phyloP scores from a whole-genome alignment of 2,113 vertebrate species.

The Irena cyanogastra region DNA sequence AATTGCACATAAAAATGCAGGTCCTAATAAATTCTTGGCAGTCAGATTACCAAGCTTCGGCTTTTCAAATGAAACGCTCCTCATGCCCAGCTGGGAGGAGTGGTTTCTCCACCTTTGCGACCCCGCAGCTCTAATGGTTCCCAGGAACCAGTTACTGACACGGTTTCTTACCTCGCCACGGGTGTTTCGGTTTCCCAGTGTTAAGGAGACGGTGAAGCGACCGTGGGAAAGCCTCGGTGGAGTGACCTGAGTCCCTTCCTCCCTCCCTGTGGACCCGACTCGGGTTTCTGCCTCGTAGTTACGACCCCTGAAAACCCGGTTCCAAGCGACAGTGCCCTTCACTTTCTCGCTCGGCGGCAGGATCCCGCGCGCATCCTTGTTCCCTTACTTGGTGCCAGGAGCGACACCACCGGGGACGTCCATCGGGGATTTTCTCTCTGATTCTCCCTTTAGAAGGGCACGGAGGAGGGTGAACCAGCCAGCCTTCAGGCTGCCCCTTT shows the following conservation, averaged over 20 bases:
- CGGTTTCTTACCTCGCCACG: conserved; percentile 19
- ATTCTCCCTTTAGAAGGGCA: neutral
- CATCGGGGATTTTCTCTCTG: neutral
- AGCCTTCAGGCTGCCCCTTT: neutral
- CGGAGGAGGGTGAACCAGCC: neutral
- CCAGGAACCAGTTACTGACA: neutral
- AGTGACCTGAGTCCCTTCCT: neutral
- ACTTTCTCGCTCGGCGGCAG: neutral
- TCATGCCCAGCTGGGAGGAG: neutral
- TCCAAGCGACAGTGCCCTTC: neutral
- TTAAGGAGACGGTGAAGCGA: neutral
- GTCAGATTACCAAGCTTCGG: neutral
- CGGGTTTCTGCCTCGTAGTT: neutral
- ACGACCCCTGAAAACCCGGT: neutral
- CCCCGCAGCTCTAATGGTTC: neutral
- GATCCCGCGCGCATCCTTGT: neutral
- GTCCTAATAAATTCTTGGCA: neutral
- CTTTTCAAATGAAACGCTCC: neutral
- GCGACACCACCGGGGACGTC: neutral
- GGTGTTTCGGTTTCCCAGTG: neutral
- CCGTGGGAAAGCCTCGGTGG: conserved; percentile 17
- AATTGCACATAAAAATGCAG: neutral
- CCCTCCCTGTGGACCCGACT: neutral
- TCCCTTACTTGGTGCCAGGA: neutral
- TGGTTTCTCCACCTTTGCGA: neutral